Base-by-base conservation (phyloP, 2,797 vertebrate genomes). In the Liparis tanakae region DNA sequence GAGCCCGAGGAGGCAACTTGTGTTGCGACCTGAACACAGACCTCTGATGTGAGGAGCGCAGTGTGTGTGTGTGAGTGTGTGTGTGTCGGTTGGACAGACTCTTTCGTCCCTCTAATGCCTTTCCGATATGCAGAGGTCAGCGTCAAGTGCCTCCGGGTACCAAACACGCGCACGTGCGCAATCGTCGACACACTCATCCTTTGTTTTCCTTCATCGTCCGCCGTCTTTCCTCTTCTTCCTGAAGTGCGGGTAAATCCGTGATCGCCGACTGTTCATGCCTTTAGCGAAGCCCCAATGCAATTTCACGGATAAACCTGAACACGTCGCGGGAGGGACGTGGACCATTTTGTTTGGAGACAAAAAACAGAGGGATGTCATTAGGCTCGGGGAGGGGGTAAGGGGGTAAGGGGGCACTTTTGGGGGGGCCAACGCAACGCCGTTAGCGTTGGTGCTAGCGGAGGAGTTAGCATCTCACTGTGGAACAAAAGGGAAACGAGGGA, bases 161-260 rank as follows among this genome's bases (percentile, higher is more conserved):
- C 44, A 41, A 84, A 85, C 73, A 64, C 62, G 68, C 82, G 59
- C 73, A 57, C 70, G 48, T 78, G 83, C 39, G n/a, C 79, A 85
- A 79, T 85, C 78, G 41, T 33, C 70, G 74, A 84, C 83, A 88
- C 88, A 79, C 87, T 90, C 78, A 86, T 89, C 88, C 81, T 59
- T 76, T 4, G 72, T 39, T 7, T 81, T 80, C 80, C 83, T 79
- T 80, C 83, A 41, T 41, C 82, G 83, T 84, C 79, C 78, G 5
- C 15, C 15, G 51, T 76, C 80, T 86, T 89, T 73, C 20, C 25
- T 6, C 50, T 84, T 44, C 87, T 92, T 30, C 25, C 25, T 30
- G 36, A 88, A 92, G 89, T 89, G 87, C 72, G 10, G 79, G 72
- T 65, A 86, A 91, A 92, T 91, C 85, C 91, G 90, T 93, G 92